phyloP scores from a whole-genome alignment of 2,888 invertebrate genomes.

The Drosophila lutescens region DNA sequence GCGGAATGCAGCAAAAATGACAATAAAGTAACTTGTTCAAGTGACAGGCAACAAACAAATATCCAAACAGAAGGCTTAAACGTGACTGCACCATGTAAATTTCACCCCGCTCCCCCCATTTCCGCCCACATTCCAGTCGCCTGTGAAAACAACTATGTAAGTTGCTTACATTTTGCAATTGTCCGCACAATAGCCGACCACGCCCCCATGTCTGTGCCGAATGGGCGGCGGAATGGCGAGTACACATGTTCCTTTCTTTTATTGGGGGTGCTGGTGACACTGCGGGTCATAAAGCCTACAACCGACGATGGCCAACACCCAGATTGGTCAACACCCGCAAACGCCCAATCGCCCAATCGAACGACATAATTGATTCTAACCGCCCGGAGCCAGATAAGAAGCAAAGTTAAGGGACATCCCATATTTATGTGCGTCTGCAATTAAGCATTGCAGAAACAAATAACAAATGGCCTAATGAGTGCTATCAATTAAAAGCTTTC shows the following conservation, averaged over 20 bases:
- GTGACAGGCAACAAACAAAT: slow-evolving; percentile 15
- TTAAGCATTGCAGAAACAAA: slow-evolving; percentile 28
- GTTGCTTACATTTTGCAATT: slow-evolving; percentile 46
- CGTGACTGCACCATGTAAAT: slow-evolving; percentile 48
- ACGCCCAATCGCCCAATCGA: slow-evolving; percentile 12
- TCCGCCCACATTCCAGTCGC: slow-evolving; percentile 5
- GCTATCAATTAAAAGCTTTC: slow-evolving; percentile 15
- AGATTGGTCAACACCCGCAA: slow-evolving; percentile 13
- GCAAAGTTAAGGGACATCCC: neutral
- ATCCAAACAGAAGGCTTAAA: slow-evolving; percentile 4
- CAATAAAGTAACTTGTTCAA: slow-evolving; percentile 36
- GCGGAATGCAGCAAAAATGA: slow-evolving; percentile 11
- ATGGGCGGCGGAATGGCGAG: slow-evolving; percentile 36
- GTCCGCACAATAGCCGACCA: slow-evolving; percentile 30
- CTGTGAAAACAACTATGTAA: slow-evolving; percentile 20
- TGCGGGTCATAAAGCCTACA: slow-evolving; percentile 36
- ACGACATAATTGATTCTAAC: slow-evolving; percentile 40
- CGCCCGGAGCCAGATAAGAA: neutral
- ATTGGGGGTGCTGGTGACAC: slow-evolving; percentile 14
- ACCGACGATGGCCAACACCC: slow-evolving; percentile 3
- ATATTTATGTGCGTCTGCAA: slow-evolving; percentile 25
- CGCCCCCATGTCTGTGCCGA: slow-evolving; percentile 35
- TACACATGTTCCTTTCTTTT: slow-evolving; percentile 37
- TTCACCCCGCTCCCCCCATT: neutral
- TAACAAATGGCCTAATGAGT: slow-evolving; percentile 25